Evolutionary conservation across 2,113 vertebrate species (phyloP), one percentile per base, ranked within the genome.

Genomic region (Psittacara wagleri): DNA sequence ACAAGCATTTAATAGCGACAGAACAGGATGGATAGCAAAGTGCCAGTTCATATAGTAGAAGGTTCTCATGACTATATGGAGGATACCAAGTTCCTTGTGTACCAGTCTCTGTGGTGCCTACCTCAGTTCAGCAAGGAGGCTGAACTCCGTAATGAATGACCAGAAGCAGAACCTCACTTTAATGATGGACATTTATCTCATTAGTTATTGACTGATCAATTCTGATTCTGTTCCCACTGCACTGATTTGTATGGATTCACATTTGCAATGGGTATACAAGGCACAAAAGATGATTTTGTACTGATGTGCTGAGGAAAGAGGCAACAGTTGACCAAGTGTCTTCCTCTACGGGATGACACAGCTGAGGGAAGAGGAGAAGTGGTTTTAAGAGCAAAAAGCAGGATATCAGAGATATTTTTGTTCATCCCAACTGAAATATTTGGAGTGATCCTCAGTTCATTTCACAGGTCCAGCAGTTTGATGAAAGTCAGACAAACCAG

Each of bases 401-500:
- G 69, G 74, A 61, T 83, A 84, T 64, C 35, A 43, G 64, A 61
- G n/a, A 10, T 25, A 33, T 6, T 8, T 20, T 20, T n/a, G 1
- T 83, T 81, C 57, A 90, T 82, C 54, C 46, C 46, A 80, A 1
- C 52, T 90, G 72, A 86, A 95, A 68, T 81, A 87, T 54, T 83
- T 92, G 41, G 62, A 62, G 57, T 48, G 35, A 86, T 78, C 83
- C 28, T 51, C 64, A 64, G 28, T 61, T 95, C 84, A 54, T 69
- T 88, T 72, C 85, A 69, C 43, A 92, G 83, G 20, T 54, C 77
- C 35, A 75, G 52, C 81, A 82, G 44, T 69, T 27, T 77, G 88
- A 89, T 54, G 84, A 37, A 92, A 94, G 88, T 54, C 73, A 96
- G 86, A 88, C 73, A 84, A 83, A 83, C 59, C 86, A 86, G 90